Percentiles rank a stretch among this genome's conserved stretches.
Evolutionary conservation across 37 sponge, comb jelly and placozoan genomes (phyloP).

Genomic region (Oscarella lobularis): DNA sequence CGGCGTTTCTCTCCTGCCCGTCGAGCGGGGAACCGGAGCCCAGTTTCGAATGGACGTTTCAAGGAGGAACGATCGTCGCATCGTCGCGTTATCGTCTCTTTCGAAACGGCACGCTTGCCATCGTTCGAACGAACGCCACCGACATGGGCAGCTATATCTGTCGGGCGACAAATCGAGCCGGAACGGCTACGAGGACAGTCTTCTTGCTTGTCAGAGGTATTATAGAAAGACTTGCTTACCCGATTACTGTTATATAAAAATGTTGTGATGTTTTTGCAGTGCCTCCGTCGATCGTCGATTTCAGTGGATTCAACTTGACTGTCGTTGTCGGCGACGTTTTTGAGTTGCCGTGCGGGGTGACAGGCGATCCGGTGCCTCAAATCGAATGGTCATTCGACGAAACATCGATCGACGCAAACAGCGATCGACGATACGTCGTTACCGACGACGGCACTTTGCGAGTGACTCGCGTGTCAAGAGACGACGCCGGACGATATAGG

Average conservation of each 20-base stretch:
- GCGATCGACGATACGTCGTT: no score
- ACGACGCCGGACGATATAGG: neutral
- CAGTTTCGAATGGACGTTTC: neutral
- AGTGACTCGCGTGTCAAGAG: neutral
- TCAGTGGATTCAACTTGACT: neutral
- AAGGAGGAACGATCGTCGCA: neutral
- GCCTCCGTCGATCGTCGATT: neutral
- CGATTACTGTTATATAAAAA: no score
- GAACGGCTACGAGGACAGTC: neutral
- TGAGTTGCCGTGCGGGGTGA: neutral
- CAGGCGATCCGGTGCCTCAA: neutral
- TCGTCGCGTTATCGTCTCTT: constrained; percentile 1
- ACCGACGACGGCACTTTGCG: neutral
- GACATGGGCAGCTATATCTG: neutral
- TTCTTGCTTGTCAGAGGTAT: neutral
- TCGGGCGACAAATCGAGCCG: neutral
- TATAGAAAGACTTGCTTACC: no score
- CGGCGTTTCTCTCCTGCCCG: neutral
- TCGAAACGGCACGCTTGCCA: neutral
- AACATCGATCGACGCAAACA: no score
- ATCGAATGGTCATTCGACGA: no score
- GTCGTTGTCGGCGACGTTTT: neutral
- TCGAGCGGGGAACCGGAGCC: neutral
- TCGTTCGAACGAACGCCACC: neutral
- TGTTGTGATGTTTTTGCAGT: neutral